Evolutionary conservation across 2,888 invertebrate genomes (phyloP), one percentile per base, ranked within the genome.

Genomic region (Rhorus exstirpatorius): DNA sequence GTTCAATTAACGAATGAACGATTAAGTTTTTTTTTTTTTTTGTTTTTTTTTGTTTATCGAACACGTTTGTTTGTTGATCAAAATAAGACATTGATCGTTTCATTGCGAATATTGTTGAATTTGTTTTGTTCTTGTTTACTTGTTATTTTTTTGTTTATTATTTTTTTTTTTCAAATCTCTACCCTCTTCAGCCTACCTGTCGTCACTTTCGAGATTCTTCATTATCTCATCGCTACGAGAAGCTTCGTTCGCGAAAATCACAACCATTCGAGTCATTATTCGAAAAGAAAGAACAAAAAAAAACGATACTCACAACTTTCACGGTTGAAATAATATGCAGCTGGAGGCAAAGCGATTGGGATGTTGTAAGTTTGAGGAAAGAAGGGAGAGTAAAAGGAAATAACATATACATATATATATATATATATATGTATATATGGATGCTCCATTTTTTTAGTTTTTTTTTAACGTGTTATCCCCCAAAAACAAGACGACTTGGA

Each of bases 1-100:
- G 87, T 88, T 88, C 83, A 85, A 86, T 87, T 87, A 86, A 86
- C 86, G 85, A 77, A 83, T 78, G 67, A 82, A 71, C 65, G 61
- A 75, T 76, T 75, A 26, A 51, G 58, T n/a, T n/a, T n/a, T n/a
- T n/a, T n/a, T n/a, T n/a, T n/a, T n/a, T n/a, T n/a, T n/a, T n/a
- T n/a, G n/a, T n/a, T n/a, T 72, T 31, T 44, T 44, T 19, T 46
- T 24, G 44, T 19, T 10, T 3, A 14, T 3, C 68, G 19, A 12
- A 21, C 38, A 31, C 53, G 44, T 65, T 70, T 75, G 58, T 84
- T 86, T 83, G 85, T 88, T 88, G 87, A 87, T 87, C 83, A 83
- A 87, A 88, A 86, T 86, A 88, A 87, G 86, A 87, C 86, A 87
- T 83, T 88, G 86, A 87, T 87, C 87, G 85, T 86, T 87, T 84